A percentile compares a stretch with the other conserved stretches of the same genome.
These are phyloP conservation scores for Platerodrilus igneus DNA, from an alignment of 2,888 invertebrate genomes.

Conservation along the genomic window DNA sequence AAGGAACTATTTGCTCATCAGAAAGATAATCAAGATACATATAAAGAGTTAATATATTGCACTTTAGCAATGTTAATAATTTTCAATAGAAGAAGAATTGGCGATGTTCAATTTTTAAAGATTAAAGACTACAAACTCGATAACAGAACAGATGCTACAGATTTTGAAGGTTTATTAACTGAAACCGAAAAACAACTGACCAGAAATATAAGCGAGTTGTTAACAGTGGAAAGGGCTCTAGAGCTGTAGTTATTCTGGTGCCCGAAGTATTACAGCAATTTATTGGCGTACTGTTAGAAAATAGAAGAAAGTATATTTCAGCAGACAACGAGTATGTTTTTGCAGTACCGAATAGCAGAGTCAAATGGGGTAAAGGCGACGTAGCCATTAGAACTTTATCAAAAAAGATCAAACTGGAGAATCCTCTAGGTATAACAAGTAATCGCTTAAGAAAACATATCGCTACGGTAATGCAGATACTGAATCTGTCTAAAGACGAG, in stretches of 20 bases:
- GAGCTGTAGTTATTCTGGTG: slow-evolving; percentile 19
- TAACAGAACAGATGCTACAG: slow-evolving; percentile 9
- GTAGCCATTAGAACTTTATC: slow-evolving; percentile 13
- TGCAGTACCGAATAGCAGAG: slow-evolving; percentile 10
- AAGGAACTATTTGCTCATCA: slow-evolving; percentile 17
- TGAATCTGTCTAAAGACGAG: slow-evolving; percentile 11
- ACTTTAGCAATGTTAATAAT: slow-evolving; percentile 18
- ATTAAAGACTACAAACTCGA: slow-evolving; percentile 12
- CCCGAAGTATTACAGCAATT: slow-evolving; percentile 13
- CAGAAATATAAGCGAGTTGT: slow-evolving; percentile 14
- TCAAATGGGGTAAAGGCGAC: slow-evolving; percentile 20
- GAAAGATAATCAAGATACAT: slow-evolving; percentile 20
- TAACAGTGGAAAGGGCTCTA: slow-evolving; percentile 17
- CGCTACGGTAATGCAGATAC: slow-evolving; percentile 12
- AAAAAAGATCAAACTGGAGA: slow-evolving; percentile 12
- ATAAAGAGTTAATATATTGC: slow-evolving; percentile 25
- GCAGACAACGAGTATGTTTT: slow-evolving; percentile 18
- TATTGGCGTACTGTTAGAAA: slow-evolving; percentile 11
- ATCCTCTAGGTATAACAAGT: slow-evolving; percentile 10
- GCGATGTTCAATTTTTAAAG: slow-evolving; percentile 20
- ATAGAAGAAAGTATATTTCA: slow-evolving; percentile 15
- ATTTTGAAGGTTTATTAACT: slow-evolving; percentile 15
- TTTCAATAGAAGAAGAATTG: slow-evolving; percentile 22
- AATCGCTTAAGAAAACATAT: slow-evolving; percentile 16
- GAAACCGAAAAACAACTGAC: slow-evolving; percentile 19